Base-by-base conservation (phyloP, 2,113 vertebrate genomes). In the Polypterus senegalus region DNA sequence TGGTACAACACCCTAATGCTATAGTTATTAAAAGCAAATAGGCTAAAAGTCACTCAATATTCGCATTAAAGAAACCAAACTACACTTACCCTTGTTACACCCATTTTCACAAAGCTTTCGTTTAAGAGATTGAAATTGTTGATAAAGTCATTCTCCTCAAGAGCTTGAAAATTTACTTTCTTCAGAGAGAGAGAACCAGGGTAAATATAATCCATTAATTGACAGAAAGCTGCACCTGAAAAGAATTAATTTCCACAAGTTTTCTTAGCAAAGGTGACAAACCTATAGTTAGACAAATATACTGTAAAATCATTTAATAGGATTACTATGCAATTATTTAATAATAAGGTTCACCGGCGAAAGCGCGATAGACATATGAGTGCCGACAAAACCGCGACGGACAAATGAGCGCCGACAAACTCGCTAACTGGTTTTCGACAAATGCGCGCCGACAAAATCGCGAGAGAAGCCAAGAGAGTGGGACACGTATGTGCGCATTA, bases 151-250 rank as follows among this genome's bases (percentile, higher is more conserved):
- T 69, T 61, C 10, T 79, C 65, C 1, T 49, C 54, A 47, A 76
- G 58, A 4, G 74, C 72, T 56, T 81, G 74, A 68, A 83, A 77
- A 58, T 74, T 86, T 48, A 86, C 83, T 53, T 73, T 64, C 47
- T 61, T 71, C 63, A 86, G 48, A 67, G 84, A 78, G 9, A 88
- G 48, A 10, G 78, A 81, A 45, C 73, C 80, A 3, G 82, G 81
- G 48, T 76, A 61, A 7, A 78, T 64, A 47, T 67, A 66, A 72
- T 84, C 73, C 77, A 88, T 78, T 46, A 88, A 52, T 74, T 86
- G 86, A 70, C 86, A 88, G 61, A 79, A 73, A 54, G 72, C 78
- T 0, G 80, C 77, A 58, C 86, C 86, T 88, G 62, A 7, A 48
- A 44, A 56, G 62, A 63, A 9, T 57, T 0, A 63, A 9, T 57